Percentiles rank a stretch among this genome's conserved stretches.
Evolutionary conservation across 2,888 invertebrate species (phyloP).

Genomic region (Volucella zonaria): DNA sequence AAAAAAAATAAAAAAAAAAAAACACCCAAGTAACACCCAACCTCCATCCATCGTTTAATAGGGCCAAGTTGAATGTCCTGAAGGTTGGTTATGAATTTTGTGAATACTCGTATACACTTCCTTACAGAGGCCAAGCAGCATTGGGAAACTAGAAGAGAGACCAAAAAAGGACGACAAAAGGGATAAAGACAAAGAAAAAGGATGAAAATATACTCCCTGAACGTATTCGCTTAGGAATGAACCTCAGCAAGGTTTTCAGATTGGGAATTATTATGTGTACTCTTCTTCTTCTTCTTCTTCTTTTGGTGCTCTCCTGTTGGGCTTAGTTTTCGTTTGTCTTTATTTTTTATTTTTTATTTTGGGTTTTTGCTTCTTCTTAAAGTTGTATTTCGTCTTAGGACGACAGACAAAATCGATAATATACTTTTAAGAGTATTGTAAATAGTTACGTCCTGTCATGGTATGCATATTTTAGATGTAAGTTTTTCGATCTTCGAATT

Average conservation of each 20-base stretch:
- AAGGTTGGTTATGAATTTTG: constrained; percentile 65
- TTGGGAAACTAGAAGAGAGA: constrained; percentile 15
- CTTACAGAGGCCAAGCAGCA: constrained; percentile 24
- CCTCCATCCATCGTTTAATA: constrained; percentile 30
- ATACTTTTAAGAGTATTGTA: constrained; percentile 44
- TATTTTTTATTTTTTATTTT: constrained; percentile 14
- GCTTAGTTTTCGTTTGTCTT: not conserved
- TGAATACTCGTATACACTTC: constrained; percentile 50
- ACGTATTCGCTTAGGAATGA: constrained; percentile 50
- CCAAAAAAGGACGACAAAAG: constrained; percentile 25
- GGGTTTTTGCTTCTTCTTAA: not conserved
- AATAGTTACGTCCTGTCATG: constrained; percentile 5
- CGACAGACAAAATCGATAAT: constrained; percentile 64
- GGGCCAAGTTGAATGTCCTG: constrained; percentile 72
- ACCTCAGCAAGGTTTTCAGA: constrained; percentile 35
- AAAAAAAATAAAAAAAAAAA: constrained; percentile 23
- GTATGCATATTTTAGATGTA: constrained; percentile 16
- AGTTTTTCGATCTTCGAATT: constrained; percentile 15
- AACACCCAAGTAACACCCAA: not conserved
- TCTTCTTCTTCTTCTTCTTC: not conserved
- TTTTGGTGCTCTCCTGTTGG: not conserved
- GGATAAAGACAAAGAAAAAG: constrained; percentile 47
- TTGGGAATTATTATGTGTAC: constrained; percentile 53
- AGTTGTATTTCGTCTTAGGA: constrained; percentile 32
- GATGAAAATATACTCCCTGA: constrained; percentile 53